Conservation (phyloP, 2,797 vertebrate species). For the Helarctos malayanus region DNA sequence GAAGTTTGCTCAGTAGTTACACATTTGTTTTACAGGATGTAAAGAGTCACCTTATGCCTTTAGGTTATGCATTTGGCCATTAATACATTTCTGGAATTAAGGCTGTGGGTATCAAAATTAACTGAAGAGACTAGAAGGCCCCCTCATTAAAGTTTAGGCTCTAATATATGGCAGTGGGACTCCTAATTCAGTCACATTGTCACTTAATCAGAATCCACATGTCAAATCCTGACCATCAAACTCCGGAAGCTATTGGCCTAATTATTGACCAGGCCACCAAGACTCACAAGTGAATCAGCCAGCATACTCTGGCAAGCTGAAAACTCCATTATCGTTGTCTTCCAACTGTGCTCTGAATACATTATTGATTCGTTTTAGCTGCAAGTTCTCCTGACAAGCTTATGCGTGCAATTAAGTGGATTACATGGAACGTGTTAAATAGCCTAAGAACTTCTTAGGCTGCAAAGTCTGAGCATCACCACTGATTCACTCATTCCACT, state of each 20-base stretch:
- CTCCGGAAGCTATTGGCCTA: conserved; percentile 60
- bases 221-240: not conserved
- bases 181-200: conserved; percentile 40
- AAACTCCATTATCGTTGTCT: not conserved
- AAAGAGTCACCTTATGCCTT: not conserved
- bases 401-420: conserved; percentile 83
- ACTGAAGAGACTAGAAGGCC: not conserved
- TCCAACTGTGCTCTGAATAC: conserved; percentile 60
- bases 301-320: not conserved
- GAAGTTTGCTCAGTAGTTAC: not conserved
- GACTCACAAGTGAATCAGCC: conserved; percentile 42
- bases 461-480: conserved; percentile 25
- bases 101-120: not conserved
- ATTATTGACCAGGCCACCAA: conserved; percentile 64
- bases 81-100: conserved; percentile 58
- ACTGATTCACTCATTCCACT: conserved; percentile 49
- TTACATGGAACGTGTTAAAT: conserved; percentile 81
- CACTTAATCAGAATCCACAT: not conserved
- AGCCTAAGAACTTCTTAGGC: conserved; percentile 78
- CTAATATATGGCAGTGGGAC: not conserved
- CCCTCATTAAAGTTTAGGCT: conserved; percentile 1
- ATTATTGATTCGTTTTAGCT: conserved; percentile 69
- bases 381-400: conserved; percentile 83
- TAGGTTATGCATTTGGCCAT: conserved; percentile 24
- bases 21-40: not conserved